Evolutionary conservation across 2,113 vertebrate genomes (phyloP).

Genomic region (Carassius carassius): DNA sequence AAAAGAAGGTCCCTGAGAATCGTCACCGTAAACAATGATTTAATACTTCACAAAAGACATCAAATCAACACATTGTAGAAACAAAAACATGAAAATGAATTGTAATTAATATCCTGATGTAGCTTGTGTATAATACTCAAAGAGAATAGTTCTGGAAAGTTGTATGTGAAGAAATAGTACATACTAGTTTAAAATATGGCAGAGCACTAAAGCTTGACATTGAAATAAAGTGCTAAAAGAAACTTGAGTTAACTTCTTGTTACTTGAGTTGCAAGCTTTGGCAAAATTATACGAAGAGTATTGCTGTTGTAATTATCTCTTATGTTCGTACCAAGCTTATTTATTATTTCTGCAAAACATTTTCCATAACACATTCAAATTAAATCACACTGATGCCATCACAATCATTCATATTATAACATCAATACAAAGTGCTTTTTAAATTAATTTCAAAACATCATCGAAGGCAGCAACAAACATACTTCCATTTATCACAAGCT

Average conservation of each 20-base stretch:
- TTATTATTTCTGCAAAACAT: constrained; percentile 36
- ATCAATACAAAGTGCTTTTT: constrained; percentile 74
- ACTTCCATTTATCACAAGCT: not conserved
- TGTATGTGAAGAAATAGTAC: constrained; percentile 51
- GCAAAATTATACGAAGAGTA: constrained; percentile 58
- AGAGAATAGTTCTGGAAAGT: constrained; percentile 56
- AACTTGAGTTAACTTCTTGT: constrained; percentile 64
- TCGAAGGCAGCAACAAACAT: constrained; percentile 36
- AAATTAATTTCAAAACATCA: constrained; percentile 60
- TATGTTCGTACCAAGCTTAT: constrained; percentile 72
- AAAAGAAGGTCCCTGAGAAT: constrained; percentile 77
- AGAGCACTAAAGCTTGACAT: constrained; percentile 66
- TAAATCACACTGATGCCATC: constrained; percentile 32
- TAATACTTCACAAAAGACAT: constrained; percentile 30
- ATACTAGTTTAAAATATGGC: constrained; percentile 66
- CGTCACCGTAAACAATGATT: constrained; percentile 66
- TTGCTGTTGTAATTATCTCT: constrained; percentile 66
- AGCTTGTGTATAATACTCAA: constrained; percentile 57
- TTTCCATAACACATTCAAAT: constrained; percentile 16
- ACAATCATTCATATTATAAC: constrained; percentile 43
- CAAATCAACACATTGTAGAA: not conserved
- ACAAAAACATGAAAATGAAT: not conserved
- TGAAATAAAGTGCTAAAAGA: constrained; percentile 78
- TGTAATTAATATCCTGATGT: constrained; percentile 57
- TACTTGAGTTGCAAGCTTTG: constrained; percentile 70